Percentiles rank a stretch among this genome's conserved stretches.
Evolutionary conservation across 2,113 vertebrate species (phyloP).

Genomic region (Sigmodon hispidus): DNA sequence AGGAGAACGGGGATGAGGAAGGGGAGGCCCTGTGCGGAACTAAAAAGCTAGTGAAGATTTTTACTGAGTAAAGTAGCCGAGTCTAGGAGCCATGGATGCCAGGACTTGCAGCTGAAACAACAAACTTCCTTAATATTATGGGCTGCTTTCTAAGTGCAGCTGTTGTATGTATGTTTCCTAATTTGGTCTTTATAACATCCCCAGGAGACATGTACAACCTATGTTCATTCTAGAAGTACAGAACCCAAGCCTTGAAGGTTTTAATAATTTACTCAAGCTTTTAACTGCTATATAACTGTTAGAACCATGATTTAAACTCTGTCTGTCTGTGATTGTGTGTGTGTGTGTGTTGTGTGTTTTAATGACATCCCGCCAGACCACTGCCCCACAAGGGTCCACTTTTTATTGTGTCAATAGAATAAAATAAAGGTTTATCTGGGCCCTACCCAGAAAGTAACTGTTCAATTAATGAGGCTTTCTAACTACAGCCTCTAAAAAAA

Average conservation of each 20-base stretch:
- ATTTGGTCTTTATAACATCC: conserved; percentile 29
- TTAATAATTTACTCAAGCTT: conserved; percentile 32
- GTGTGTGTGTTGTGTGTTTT: not conserved
- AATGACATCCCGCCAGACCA: not conserved
- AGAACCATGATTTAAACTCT: not conserved
- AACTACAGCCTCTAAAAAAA: conserved; percentile 12
- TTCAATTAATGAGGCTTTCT: conserved; percentile 12
- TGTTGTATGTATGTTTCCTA: not conserved
- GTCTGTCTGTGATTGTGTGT: not conserved
- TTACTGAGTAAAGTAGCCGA: not conserved
- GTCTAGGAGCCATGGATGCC: not conserved
- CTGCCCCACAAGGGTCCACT: not conserved
- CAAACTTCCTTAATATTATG: conserved; percentile 19
- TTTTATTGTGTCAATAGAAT: conserved; percentile 15
- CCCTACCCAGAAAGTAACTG: conserved; percentile 29
- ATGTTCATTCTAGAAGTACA: conserved; percentile 29
- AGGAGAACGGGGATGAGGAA: too few relatives aligned
- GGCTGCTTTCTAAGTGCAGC: not conserved
- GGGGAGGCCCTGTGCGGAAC: not conserved
- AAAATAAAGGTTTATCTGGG: conserved; percentile 59
- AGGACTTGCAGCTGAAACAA: not conserved
- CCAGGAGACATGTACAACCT: not conserved
- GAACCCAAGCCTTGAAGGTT: conserved; percentile 20
- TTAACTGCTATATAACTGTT: not conserved
- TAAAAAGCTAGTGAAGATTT: not conserved